Conservation (phyloP, 2,797 vertebrate species). For the Hephaestus fuliginosus region DNA sequence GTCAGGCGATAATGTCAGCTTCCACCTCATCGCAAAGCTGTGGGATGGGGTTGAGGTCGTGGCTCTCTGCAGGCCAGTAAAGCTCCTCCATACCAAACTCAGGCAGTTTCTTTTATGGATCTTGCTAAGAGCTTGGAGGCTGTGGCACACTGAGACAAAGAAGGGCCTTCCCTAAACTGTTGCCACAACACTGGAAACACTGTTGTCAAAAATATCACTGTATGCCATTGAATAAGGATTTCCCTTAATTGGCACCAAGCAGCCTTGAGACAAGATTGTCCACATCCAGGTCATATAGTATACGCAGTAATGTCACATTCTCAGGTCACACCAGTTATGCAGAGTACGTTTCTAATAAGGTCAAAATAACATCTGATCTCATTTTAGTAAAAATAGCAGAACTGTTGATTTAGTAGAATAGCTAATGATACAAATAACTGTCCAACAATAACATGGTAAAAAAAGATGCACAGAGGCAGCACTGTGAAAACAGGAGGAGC, state of each 20-base stretch:
- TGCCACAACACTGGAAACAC: slow-evolving; percentile 17
- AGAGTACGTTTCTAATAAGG: no score
- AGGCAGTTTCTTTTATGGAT: slow-evolving; percentile 14
- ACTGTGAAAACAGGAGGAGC: neutral
- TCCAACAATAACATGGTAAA: slow-evolving; percentile 6
- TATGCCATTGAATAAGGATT: slow-evolving; percentile 15
- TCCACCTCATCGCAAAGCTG: slow-evolving; percentile 23
- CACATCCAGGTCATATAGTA: neutral
- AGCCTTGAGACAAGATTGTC: neutral
- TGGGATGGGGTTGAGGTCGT: slow-evolving; percentile 8
- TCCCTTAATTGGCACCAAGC: slow-evolving; percentile 11
- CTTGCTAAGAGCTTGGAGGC: slow-evolving; percentile 16
- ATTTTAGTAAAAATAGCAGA: no score
- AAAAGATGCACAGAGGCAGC: neutral
- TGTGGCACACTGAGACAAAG: slow-evolving; percentile 13
- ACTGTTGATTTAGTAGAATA: neutral
- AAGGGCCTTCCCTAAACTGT: slow-evolving; percentile 13
- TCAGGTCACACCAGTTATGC: no score
- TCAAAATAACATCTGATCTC: no score
- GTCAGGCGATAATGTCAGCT: neutral
- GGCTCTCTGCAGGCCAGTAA: neutral
- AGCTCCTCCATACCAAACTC: slow-evolving; percentile 16
- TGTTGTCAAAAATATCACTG: slow-evolving; percentile 13
- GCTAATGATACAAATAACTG: neutral
- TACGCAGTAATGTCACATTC: neutral